phyloP scores from a whole-genome alignment of 2,797 vertebrate genomes.

The Eulemur coronatus region DNA sequence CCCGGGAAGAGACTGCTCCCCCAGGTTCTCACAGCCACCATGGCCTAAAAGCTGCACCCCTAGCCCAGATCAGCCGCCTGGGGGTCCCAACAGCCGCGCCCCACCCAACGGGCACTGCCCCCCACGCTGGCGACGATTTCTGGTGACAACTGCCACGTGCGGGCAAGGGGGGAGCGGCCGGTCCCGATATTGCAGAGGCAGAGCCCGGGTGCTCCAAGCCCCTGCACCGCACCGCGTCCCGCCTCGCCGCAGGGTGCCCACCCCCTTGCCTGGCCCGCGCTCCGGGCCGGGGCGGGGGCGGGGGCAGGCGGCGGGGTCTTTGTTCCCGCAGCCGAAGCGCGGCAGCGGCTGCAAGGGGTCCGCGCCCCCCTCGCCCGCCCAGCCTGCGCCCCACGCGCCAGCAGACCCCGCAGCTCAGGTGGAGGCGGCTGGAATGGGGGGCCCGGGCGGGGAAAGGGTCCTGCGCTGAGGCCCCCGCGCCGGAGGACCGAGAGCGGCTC shows the following conservation, averaged over 20 bases:
- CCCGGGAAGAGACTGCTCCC: not conserved
- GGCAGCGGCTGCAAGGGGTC: conserved; percentile 64
- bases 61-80: not conserved
- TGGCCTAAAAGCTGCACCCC: conserved; percentile 14
- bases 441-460: not conserved
- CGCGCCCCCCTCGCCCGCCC: conserved; percentile 56
- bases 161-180: conserved; percentile 53
- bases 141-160: conserved; percentile 74
- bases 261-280: conserved; percentile 12
- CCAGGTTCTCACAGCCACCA: not conserved
- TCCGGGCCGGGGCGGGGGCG: conserved; percentile 66
- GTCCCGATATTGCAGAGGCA: conserved; percentile 61
- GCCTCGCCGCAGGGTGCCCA: conserved; percentile 3
- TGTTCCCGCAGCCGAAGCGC: conserved; percentile 77
- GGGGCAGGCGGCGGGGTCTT: conserved; percentile 77
- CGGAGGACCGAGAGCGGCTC: not conserved
- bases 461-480: not conserved
- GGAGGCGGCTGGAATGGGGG: not conserved
- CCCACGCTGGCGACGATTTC: conserved; percentile 29
- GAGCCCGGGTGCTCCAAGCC: conserved; percentile 16
- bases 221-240: not conserved
- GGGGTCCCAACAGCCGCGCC: conserved; percentile 46
- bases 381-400: conserved; percentile 17
- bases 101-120: conserved; percentile 57
- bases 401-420: conserved; percentile 14